Conservation (phyloP, 2,113 vertebrate species). For the Prunella himalayana region DNA sequence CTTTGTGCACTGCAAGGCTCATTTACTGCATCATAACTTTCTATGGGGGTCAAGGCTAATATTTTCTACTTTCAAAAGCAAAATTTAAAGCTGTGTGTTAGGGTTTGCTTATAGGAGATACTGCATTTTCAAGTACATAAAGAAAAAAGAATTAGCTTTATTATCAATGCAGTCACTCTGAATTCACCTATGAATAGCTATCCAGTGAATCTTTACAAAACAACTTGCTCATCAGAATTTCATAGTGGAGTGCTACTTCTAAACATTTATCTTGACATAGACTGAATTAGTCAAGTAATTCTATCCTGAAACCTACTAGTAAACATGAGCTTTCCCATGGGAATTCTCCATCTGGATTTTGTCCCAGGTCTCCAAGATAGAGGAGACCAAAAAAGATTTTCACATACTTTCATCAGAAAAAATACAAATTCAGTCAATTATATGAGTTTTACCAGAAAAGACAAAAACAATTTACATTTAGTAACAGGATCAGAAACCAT, state of each 20-base stretch:
- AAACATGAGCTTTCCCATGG: not conserved
- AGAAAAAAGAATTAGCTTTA: not conserved
- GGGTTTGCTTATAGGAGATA: not conserved
- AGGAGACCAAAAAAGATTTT: not conserved
- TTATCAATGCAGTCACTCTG: not conserved
- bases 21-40: not conserved
- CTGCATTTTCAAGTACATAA: not conserved
- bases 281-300: not conserved
- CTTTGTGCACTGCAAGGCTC: not conserved
- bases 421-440: not conserved
- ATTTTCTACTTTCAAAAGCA: not conserved
- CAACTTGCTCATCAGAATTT: not conserved
- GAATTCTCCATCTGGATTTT: not conserved
- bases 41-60: not conserved
- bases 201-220: not conserved
- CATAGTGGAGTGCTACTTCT: not conserved
- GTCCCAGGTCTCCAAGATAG: not conserved
- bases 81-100: not conserved
- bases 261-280: not conserved
- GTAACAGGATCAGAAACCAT: not conserved
- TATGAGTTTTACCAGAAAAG: not conserved
- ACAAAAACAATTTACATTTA: not conserved
- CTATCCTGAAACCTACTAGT: not conserved
- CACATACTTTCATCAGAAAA: not conserved
- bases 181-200: not conserved